Conservation (phyloP, 2,113 vertebrate species). For the Copsychus sechellarum region DNA sequence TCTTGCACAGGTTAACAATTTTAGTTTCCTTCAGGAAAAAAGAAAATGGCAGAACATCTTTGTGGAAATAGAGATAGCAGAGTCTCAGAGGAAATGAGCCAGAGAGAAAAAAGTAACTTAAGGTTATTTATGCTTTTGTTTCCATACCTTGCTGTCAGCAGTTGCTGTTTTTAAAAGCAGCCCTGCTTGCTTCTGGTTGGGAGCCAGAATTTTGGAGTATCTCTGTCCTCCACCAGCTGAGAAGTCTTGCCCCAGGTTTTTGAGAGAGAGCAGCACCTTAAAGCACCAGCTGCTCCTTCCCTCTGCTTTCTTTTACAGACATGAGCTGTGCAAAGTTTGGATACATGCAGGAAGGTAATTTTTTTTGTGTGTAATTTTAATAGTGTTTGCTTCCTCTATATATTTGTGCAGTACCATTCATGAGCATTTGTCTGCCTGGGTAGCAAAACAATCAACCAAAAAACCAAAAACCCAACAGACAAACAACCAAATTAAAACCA, state of each 20-base stretch:
- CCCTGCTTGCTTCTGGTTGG: neutral
- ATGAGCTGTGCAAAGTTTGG: neutral
- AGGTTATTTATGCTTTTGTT: neutral
- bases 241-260: neutral
- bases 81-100: neutral
- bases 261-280: neutral
- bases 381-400: neutral
- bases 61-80: neutral
- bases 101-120: neutral
- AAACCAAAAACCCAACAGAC: neutral
- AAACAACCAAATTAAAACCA: neutral
- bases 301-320: neutral
- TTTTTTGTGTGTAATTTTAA: neutral
- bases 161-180: neutral
- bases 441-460: neutral
- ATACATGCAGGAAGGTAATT: neutral
- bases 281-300: neutral
- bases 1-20: neutral
- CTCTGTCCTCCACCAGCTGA: neutral
- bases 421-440: neutral
- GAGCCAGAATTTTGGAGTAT: neutral
- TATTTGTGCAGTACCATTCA: accelerated
- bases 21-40: neutral
- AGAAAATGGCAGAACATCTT: neutral
- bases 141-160: neutral